These are phyloP conservation scores for Unio pictorum DNA, from an alignment of 2,888 invertebrate genomes.

Conservation along the genomic window DNA sequence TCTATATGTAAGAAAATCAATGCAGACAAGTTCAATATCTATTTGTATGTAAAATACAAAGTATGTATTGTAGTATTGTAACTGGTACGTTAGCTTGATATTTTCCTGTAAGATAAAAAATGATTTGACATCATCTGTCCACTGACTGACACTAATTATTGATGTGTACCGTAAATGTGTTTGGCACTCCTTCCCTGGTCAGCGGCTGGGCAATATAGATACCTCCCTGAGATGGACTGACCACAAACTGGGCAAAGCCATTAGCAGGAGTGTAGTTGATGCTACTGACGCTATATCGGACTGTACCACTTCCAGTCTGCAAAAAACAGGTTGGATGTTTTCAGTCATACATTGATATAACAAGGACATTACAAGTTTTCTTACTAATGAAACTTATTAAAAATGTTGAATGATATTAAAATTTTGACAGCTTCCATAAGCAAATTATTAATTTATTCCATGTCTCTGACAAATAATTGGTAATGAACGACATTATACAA, in stretches of 20 bases:
- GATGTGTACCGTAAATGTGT: slow-evolving; percentile 25
- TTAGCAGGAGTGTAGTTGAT: slow-evolving; percentile 33
- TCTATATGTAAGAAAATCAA: background rate
- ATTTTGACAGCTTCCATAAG: no score
- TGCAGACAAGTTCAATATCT: background rate
- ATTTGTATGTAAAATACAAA: background rate
- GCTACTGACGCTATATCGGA: slow-evolving; percentile 34
- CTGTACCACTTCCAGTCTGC: slow-evolving; percentile 48
- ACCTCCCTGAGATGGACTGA: slow-evolving; percentile 45
- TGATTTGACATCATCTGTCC: background rate
- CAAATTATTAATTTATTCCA: no score
- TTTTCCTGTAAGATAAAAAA: slow-evolving; percentile 1
- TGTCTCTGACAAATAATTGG: no score
- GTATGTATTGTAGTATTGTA: background rate
- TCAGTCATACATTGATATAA: no score
- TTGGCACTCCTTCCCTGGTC: slow-evolving; percentile 41
- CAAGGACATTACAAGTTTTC: no score
- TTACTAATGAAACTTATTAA: no score
- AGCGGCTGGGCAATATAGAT: slow-evolving; percentile 52
- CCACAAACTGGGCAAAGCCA: slow-evolving; percentile 42
- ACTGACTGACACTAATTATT: background rate
- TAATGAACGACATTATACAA: no score
- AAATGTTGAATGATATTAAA: no score
- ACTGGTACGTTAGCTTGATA: background rate
- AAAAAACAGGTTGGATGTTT: slow-evolving; percentile 2